phyloP scores from a whole-genome alignment of 2,113 vertebrate genomes.

The Hippocampus barbouri region DNA sequence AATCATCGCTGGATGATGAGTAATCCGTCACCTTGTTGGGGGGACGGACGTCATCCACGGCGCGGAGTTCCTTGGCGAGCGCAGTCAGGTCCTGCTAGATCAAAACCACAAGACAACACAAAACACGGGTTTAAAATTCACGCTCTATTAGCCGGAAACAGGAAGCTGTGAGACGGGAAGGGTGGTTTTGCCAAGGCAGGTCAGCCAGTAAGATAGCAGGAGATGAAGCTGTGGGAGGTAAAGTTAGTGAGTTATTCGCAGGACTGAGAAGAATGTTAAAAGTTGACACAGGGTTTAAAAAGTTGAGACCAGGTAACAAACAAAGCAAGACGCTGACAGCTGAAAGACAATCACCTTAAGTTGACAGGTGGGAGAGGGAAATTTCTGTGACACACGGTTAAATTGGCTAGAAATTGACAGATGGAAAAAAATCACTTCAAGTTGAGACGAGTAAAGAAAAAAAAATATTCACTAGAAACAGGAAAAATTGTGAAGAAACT shows the following conservation, averaged over 20 bases:
- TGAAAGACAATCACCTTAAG: neutral
- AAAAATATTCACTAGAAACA: too few species aligned
- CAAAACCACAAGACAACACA: neutral
- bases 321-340: neutral
- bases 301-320: neutral
- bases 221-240: conserved; percentile 21
- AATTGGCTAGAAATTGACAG: neutral
- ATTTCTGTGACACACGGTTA: neutral
- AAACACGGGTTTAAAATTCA: neutral
- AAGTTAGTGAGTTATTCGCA: conserved; percentile 57
- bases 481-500: too few species aligned
- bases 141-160: conserved; percentile 16
- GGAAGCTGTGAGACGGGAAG: conserved; percentile 46
- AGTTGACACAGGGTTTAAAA: conserved; percentile 25
- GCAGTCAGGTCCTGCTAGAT: conserved; percentile 87
- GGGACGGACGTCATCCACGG: conserved; percentile 90
- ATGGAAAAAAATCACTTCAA: neutral
- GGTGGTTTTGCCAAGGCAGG: conserved; percentile 37
- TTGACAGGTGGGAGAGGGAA: neutral
- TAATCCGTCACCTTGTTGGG: conserved; percentile 96
- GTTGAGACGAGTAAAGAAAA: too few species aligned
- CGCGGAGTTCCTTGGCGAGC: conserved; percentile 92
- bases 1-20: conserved; percentile 96
- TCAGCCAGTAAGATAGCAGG: conserved; percentile 43
- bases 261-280: conserved; percentile 24